phyloP scores from a whole-genome alignment of 2,888 invertebrate genomes.

The Anticlea derivata region DNA sequence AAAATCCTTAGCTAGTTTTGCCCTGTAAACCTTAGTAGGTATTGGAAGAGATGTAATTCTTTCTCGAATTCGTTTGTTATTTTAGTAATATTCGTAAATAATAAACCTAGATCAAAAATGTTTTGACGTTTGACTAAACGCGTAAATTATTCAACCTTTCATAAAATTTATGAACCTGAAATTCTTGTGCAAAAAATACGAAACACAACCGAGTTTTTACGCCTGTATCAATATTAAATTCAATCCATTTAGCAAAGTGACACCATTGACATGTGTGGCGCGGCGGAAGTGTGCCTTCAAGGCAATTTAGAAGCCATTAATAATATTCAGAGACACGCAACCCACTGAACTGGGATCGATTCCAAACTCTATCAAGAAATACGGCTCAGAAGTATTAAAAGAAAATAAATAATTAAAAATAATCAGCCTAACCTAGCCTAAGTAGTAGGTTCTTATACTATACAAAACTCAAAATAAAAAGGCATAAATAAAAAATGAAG shows the following conservation, averaged over 20 bases:
- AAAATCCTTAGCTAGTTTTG: too few relatives aligned
- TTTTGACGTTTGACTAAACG: not conserved
- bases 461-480: too few relatives aligned
- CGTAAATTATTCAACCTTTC: conserved; percentile 18
- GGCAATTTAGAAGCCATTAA: conserved; percentile 75
- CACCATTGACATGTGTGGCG: conserved; percentile 50
- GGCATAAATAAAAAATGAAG: too few relatives aligned
- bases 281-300: conserved; percentile 62
- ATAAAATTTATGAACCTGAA: conserved; percentile 21
- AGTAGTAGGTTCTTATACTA: too few relatives aligned
- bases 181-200: conserved; percentile 8
- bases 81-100: too few relatives aligned
- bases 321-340: conserved; percentile 62
- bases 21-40: too few relatives aligned
- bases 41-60: too few relatives aligned
- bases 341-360: conserved; percentile 32
- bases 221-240: conserved; percentile 46
- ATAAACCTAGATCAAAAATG: too few relatives aligned
- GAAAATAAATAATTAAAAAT: too few relatives aligned
- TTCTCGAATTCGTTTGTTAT: too few relatives aligned
- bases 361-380: conserved; percentile 4
- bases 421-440: too few relatives aligned
- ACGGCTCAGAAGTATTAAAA: not conserved
- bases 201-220: conserved; percentile 22
- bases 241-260: conserved; percentile 58